Base-by-base conservation (phyloP, 2,888 invertebrate genomes). In the Xylota sylvarum region DNA sequence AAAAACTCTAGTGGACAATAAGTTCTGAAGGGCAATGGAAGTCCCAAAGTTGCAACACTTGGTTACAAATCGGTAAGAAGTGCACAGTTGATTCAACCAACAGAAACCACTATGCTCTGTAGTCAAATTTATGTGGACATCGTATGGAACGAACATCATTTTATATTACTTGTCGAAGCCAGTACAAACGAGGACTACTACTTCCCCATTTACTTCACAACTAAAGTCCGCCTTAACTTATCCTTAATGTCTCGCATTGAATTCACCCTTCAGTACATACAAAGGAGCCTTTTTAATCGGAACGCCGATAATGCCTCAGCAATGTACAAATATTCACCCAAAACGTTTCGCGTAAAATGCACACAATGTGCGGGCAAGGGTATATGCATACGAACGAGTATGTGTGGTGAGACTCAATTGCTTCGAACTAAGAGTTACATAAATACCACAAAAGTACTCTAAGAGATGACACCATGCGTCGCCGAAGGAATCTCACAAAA, bases 401-500 rank as follows among this genome's bases (percentile, higher is more conserved):
- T 43, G 65, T 85, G 85, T 43, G 76, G 70, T 46, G n/a, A 60
- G 65, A 67, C 60, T 52, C 46, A 72, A 77, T 86, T 86, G 77
- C 82, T 73, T 78, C 56, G 37, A 82, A 50, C 69, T 43, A 50
- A 86, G 86, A 82, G 86, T 52, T 77, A 78, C 82, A 73, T 86
- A 82, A 86, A 86, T 78, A 86, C 86, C 82, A 62, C 82, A 56
- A 64, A 78, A 82, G 67, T 69, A 72, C 67, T 72, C 27, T 27
- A 65, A 48, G 46, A 70, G 80, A 81, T 76, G 77, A 79, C 79
- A 69, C 56, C 40, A 65, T 58, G 74, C 77, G 46, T 76, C 55
- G 17, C 62, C 69, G 43, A 55, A 65, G 52, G 62, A 86, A 77
- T 81, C 77, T 74, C 7, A 35, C 19, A 19, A 80, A 74, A 80